These are phyloP conservation scores for Palloptera scutellata DNA, from an alignment of 2,888 invertebrate species.

Conservation along the genomic window DNA sequence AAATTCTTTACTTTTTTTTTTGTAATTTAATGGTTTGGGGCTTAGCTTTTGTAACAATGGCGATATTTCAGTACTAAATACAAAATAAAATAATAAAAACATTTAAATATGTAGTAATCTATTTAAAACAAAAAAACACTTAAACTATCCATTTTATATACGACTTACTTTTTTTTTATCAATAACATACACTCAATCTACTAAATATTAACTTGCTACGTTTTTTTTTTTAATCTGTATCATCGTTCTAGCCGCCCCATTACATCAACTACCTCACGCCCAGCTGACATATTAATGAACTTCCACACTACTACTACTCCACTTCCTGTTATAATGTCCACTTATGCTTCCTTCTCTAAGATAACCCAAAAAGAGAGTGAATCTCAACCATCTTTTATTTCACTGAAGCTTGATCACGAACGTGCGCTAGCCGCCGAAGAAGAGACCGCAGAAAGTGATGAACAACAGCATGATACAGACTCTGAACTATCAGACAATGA, in stretches of 20 bases:
- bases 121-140: background rate
- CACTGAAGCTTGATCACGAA: conserved; percentile 47
- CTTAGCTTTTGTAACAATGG: conserved; percentile 52
- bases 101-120: conserved; percentile 3
- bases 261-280: conserved; percentile 56
- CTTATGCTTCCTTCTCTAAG: conserved; percentile 51
- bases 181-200: background rate
- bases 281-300: conserved; percentile 39
- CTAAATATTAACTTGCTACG: background rate
- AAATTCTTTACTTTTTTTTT: conserved; percentile 6
- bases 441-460: conserved; percentile 23
- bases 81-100: conserved; percentile 5
- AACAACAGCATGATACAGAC: conserved; percentile 8
- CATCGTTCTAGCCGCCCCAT: conserved; percentile 58
- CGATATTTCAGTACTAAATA: conserved; percentile 15
- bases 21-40: conserved; percentile 56
- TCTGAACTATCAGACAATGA: conserved; percentile 4
- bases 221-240: conserved; percentile 6
- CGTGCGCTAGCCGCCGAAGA: conserved; percentile 34
- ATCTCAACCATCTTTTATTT: conserved; percentile 56
- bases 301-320: conserved; percentile 53
- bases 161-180: conserved; percentile 21
- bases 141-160: no score
- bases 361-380: conserved; percentile 45
- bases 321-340: conserved; percentile 55